phyloP scores from a whole-genome alignment of 1,140 invertebrate species.

The Trinorchestia longiramus region DNA sequence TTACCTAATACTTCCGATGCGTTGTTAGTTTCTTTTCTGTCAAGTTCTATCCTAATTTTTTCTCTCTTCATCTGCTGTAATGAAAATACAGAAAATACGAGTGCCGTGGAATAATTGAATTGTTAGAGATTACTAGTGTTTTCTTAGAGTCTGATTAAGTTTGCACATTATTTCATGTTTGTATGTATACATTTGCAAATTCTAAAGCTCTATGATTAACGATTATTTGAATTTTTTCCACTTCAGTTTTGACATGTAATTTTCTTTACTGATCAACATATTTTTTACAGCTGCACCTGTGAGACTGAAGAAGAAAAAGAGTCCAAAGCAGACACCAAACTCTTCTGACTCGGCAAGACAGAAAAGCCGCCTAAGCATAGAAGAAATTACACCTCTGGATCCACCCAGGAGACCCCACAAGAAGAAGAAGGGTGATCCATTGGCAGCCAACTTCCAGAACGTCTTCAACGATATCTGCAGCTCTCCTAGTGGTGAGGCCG shows the following conservation, averaged over 20 bases:
- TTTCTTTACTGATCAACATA: background rate
- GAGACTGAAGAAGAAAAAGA: background rate
- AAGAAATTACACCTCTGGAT: slow-evolving; percentile 23
- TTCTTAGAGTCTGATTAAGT: no score
- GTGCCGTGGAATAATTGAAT: no score
- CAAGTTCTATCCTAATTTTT: no score
- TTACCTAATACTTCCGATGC: no score
- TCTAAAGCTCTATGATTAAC: background rate
- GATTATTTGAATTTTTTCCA: background rate
- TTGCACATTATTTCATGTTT: background rate
- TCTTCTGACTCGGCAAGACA: background rate
- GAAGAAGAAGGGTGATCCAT: slow-evolving; percentile 23
- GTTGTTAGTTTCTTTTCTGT: no score
- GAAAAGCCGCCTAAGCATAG: background rate
- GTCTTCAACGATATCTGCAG: slow-evolving; percentile 21
- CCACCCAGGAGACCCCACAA: background rate
- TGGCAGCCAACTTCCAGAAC: background rate
- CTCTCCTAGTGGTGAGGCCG: background rate
- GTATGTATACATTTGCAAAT: background rate
- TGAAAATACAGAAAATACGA: no score
- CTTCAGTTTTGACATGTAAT: background rate
- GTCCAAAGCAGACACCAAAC: background rate
- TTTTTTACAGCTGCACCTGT: background rate
- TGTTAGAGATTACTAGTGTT: no score
- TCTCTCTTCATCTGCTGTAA: no score